phyloP scores from a whole-genome alignment of 2,113 vertebrate species.

The Zingel zingel region DNA sequence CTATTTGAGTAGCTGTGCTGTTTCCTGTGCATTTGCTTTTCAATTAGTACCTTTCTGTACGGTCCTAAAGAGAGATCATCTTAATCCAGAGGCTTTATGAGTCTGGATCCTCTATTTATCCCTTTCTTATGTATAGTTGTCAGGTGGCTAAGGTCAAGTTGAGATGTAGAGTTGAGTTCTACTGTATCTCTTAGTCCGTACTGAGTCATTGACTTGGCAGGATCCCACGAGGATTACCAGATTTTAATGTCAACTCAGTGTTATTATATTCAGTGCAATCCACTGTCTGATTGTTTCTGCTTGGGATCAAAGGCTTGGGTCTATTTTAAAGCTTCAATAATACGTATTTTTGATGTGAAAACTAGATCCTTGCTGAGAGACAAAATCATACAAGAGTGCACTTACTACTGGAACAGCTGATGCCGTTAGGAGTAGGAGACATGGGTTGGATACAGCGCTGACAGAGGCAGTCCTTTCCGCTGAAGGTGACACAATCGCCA shows the following conservation, averaged over 20 bases:
- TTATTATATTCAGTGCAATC: conserved; percentile 18
- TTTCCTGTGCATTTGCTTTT: neutral
- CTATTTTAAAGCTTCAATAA: conserved; percentile 1
- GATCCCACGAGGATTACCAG: neutral
- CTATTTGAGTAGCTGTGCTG: neutral
- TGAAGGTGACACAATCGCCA: conserved; percentile 96
- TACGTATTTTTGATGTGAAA: conserved; percentile 8
- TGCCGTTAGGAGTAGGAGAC: conserved; percentile 85
- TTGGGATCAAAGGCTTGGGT: conserved; percentile 22
- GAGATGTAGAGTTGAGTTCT: neutral
- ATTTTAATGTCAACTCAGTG: conserved; percentile 22
- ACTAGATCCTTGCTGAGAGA: neutral
- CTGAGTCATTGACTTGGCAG: conserved; percentile 20
- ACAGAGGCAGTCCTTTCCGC: conserved; percentile 95
- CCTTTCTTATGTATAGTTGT: conserved; percentile 17
- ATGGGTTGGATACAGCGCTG: conserved; percentile 91
- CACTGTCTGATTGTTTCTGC: conserved; percentile 22
- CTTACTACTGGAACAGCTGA: conserved; percentile 89
- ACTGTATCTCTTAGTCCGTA: neutral
- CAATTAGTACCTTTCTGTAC: neutral
- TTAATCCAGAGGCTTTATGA: conserved; percentile 49
- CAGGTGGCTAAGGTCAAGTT: conserved; percentile 5
- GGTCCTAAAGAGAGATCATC: conserved; percentile 15
- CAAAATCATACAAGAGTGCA: conserved; percentile 31
- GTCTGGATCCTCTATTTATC: conserved; percentile 44